Evolutionary conservation across 2,113 vertebrate species (phyloP).

Genomic region (Sinocyclocheilus anophthalmus): DNA sequence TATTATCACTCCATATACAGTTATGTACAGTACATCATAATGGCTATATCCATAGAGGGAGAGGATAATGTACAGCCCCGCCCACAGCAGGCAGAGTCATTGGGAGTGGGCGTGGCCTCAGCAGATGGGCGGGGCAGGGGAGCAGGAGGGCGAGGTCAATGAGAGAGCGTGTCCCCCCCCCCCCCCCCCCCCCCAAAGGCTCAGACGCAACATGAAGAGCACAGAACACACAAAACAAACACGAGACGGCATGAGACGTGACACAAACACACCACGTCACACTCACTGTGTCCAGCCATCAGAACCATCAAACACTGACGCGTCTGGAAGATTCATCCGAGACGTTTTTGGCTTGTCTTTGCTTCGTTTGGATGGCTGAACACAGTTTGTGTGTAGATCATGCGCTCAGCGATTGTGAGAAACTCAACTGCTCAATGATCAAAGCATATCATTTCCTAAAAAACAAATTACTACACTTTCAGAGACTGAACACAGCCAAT

Average conservation of each 20-base stretch:
- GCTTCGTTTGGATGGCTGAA: conserved; percentile 4
- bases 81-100: neutral
- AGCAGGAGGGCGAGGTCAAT: conserved; percentile 88
- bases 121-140: conserved; percentile 94
- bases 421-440: neutral
- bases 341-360: neutral
- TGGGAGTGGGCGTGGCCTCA: conserved; percentile 75
- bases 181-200: too few species aligned
- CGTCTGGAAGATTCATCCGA: neutral
- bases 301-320: neutral
- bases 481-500: neutral
- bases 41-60: neutral
- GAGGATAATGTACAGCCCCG: too few species aligned
- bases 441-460: neutral
- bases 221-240: conserved; percentile 52
- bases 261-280: neutral
- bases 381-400: neutral
- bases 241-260: neutral
- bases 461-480: neutral
- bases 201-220: conserved; percentile 71
- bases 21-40: neutral
- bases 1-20: neutral
- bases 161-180: too few species aligned
- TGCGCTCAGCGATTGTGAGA: neutral
- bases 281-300: conserved; percentile 13